Conservation (phyloP, 2,797 vertebrate species). For the Trachurus trachurus region DNA sequence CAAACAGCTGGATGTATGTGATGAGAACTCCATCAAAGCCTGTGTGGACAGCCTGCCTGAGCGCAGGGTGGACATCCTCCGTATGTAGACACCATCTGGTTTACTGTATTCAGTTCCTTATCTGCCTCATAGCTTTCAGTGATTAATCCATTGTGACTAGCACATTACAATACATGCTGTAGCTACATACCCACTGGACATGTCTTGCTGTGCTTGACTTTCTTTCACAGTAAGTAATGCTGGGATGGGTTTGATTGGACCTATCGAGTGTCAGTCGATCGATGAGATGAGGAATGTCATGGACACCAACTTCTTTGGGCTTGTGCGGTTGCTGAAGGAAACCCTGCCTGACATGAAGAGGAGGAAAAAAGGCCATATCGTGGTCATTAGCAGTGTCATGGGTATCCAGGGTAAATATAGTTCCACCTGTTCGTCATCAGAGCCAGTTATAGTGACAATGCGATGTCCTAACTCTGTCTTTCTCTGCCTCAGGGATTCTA, state of each 20-base stretch:
- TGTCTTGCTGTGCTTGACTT: background rate
- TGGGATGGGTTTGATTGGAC: constrained; percentile 90
- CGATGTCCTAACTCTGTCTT: background rate
- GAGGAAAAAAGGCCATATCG: constrained; percentile 90
- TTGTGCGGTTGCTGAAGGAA: constrained; percentile 90
- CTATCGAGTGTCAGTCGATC: constrained; percentile 91
- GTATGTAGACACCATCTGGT: constrained; percentile 73
- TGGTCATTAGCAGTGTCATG: constrained; percentile 93
- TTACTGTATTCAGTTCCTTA: background rate
- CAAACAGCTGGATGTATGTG: constrained; percentile 90
- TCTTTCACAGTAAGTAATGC: constrained; percentile 89
- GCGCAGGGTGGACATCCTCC: constrained; percentile 88
- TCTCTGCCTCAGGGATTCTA: constrained; percentile 82
- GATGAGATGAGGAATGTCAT: constrained; percentile 91
- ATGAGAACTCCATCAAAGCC: constrained; percentile 88
- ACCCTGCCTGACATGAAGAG: constrained; percentile 92
- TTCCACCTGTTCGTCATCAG: background rate
- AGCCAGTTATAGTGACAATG: background rate
- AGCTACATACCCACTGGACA: background rate
- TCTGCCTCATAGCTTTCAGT: background rate
- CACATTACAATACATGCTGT: background rate
- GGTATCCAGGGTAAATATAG: constrained; percentile 87
- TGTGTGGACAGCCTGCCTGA: constrained; percentile 90
- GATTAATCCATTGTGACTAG: background rate
- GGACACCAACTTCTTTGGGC: constrained; percentile 93